phyloP scores from a whole-genome alignment of 2,888 invertebrate genomes.

The Idaea aversata region DNA sequence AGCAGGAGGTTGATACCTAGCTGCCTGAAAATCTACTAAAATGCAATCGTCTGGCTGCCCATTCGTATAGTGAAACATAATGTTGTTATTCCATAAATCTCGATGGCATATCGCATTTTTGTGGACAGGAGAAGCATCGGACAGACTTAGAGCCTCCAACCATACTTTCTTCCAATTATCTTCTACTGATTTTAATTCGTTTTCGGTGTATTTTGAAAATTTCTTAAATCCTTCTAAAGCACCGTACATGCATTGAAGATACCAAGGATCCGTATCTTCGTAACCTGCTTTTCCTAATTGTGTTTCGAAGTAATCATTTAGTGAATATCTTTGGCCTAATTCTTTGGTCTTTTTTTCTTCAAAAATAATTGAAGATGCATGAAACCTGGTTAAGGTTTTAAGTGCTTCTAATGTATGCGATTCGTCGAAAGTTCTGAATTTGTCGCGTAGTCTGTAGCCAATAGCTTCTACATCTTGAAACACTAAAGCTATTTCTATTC shows the following conservation, averaged over 20 bases:
- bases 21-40: conserved; percentile 85
- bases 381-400: conserved; percentile 70
- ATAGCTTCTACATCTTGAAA: conserved; percentile 64
- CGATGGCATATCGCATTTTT: conserved; percentile 80
- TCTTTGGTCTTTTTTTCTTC: conserved; percentile 65
- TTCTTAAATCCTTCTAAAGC: conserved; percentile 54
- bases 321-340: conserved; percentile 39
- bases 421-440: conserved; percentile 64
- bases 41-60: conserved; percentile 76
- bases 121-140: conserved; percentile 50
- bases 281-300: conserved; percentile 53
- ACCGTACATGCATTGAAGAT: conserved; percentile 58
- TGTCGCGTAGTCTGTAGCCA: conserved; percentile 53
- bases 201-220: conserved; percentile 52
- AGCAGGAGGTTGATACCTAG: conserved; percentile 83
- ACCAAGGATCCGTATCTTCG: conserved; percentile 50
- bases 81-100: conserved; percentile 83
- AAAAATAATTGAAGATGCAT: conserved; percentile 74
- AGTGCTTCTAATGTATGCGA: conserved; percentile 70
- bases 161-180: conserved; percentile 54
- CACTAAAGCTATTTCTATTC: conserved; percentile 55
- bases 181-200: conserved; percentile 43
- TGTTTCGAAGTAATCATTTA: conserved; percentile 50
- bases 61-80: conserved; percentile 74
- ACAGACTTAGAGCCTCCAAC: conserved; percentile 46